phyloP scores from a whole-genome alignment of 35 echinoderm and acorn worm genomes.

The Lytechinus pictus region DNA sequence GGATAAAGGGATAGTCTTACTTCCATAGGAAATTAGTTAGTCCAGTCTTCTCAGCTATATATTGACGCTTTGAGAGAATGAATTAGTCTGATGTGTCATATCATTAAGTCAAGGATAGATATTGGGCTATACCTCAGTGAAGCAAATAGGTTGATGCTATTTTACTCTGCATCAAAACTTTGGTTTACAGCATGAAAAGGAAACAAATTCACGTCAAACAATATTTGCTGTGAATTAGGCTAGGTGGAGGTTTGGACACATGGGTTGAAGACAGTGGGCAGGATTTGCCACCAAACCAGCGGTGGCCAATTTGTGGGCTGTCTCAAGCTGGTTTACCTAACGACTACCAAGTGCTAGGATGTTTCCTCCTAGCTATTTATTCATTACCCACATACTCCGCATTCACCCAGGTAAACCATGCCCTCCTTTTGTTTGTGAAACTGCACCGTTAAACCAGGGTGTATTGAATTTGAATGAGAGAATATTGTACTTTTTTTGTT shows the following conservation, averaged over 20 bases:
- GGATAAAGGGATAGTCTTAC: neutral
- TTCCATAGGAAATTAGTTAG: neutral
- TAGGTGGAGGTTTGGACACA: neutral
- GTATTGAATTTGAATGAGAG: neutral
- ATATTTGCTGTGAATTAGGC: neutral
- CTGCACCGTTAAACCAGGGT: neutral
- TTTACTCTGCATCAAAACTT: neutral
- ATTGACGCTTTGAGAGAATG: neutral
- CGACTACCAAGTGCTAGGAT: neutral
- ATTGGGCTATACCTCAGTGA: neutral
- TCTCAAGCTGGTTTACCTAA: slow-evolving; percentile 1
- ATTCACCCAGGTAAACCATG: neutral
- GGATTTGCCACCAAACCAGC: neutral
- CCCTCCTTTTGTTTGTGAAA: neutral
- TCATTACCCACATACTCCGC: neutral
- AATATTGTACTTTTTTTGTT: neutral
- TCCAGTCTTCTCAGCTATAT: neutral
- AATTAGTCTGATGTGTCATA: neutral
- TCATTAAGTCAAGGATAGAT: too few relatives aligned
- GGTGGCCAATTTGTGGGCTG: neutral
- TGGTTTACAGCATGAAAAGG: neutral
- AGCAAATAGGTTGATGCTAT: neutral
- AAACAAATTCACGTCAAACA: neutral
- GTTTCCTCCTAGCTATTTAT: neutral
- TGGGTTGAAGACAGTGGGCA: neutral